Evolutionary conservation across 2,797 vertebrate species (phyloP).

Genomic region (Tokudaia muenninki): DNA sequence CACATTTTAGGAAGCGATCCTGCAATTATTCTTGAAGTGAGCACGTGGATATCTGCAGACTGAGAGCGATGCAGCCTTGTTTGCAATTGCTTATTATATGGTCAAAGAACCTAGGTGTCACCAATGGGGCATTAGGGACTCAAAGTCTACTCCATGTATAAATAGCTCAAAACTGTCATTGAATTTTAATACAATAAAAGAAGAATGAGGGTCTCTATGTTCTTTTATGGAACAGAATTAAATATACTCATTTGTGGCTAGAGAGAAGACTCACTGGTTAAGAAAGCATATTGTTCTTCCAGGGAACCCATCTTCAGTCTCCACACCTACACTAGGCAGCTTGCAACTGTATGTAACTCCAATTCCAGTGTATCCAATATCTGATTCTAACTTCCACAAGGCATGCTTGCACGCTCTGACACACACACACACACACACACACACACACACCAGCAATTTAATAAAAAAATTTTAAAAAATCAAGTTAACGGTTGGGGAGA

Average conservation of each 20-base stretch:
- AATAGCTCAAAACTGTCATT: not conserved
- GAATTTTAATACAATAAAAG: not conserved
- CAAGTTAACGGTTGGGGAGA: not conserved
- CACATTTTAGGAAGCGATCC: conserved; percentile 7
- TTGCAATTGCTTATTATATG: not conserved
- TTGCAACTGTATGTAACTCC: not conserved
- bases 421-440: not conserved
- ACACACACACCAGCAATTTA: not conserved
- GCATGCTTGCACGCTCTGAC: not conserved
- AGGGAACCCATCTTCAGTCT: not conserved
- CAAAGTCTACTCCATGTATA: not conserved
- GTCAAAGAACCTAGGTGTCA: not conserved
- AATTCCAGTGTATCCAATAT: no score
- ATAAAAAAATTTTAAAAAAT: not conserved
- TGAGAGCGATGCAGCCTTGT: not conserved
- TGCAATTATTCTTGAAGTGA: not conserved
- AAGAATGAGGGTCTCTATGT: not conserved
- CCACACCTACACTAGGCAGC: not conserved
- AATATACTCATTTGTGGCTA: not conserved
- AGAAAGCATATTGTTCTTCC: not conserved
- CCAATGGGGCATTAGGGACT: not conserved
- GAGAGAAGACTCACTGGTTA: not conserved
- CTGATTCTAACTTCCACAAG: not conserved
- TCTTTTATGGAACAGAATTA: not conserved
- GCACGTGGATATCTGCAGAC: not conserved